Percentiles rank a stretch among this genome's conserved stretches.
phyloP scores from a whole-genome alignment of 37 sponge, comb jelly and placozoan genomes.

The Aphrocallistes beatrix region DNA sequence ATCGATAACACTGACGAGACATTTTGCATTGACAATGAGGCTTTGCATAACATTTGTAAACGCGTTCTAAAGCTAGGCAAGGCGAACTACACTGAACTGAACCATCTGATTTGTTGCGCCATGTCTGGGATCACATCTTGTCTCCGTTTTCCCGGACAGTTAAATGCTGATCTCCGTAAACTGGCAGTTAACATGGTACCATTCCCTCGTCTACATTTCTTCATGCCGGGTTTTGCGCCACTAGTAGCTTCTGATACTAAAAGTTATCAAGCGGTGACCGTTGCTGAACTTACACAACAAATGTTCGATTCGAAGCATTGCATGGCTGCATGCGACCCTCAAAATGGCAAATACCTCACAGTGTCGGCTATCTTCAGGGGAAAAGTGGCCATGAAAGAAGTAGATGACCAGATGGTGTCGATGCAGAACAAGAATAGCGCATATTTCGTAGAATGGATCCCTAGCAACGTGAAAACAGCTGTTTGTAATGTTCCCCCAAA shows the following conservation, averaged over 20 bases:
- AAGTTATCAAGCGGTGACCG: constrained; percentile 94
- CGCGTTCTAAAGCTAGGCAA: constrained; percentile 95
- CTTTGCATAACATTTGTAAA: constrained; percentile 97
- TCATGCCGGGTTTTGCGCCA: constrained; percentile 99
- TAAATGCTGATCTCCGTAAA: constrained; percentile 95
- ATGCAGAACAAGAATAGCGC: constrained; percentile 99
- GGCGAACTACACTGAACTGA: constrained; percentile 96
- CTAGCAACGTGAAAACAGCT: constrained; percentile 99
- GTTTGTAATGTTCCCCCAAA: constrained; percentile 96
- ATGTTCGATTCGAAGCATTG: constrained; percentile 99
- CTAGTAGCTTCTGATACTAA: constrained; percentile 98
- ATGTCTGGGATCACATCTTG: constrained; percentile 94
- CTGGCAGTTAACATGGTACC: constrained; percentile 97
- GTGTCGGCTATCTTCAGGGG: constrained; percentile 99
- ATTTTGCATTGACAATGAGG: constrained; percentile 97
- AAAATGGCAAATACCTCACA: constrained; percentile 97
- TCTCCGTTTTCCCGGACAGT: constrained; percentile 91
- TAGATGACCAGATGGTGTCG: constrained; percentile 95
- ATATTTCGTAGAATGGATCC: constrained; percentile 99
- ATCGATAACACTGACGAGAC: constrained; percentile 99
- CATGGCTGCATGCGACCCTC: constrained; percentile 99
- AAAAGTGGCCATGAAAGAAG: constrained; percentile 99
- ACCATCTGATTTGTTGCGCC: constrained; percentile 92
- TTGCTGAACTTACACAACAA: constrained; percentile 97
- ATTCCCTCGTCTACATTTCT: constrained; percentile 99